Evolutionary conservation across 2,797 vertebrate species (phyloP).

Genomic region (Silurus lanzhouensis): DNA sequence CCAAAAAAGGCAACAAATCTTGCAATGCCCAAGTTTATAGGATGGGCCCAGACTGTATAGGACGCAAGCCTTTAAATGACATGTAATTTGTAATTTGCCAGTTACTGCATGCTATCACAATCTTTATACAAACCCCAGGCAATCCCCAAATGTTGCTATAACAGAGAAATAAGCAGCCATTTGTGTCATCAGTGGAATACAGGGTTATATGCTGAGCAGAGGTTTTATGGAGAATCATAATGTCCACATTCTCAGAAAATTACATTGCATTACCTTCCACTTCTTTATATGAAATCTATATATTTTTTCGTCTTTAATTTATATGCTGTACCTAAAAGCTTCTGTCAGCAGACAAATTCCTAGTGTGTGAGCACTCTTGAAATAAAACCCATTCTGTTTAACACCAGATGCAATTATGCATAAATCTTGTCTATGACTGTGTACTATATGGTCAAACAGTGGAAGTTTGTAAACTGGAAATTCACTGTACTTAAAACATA

Average conservation of each 20-base stretch:
- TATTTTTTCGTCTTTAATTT: too few relatives aligned
- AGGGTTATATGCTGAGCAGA: neutral
- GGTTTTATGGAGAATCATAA: neutral
- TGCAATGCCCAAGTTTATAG: neutral
- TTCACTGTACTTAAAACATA: too few relatives aligned
- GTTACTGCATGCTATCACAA: neutral
- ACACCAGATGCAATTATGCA: too few relatives aligned
- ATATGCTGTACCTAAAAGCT: too few relatives aligned
- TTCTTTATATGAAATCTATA: too few relatives aligned
- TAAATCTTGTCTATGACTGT: too few relatives aligned
- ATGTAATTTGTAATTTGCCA: neutral
- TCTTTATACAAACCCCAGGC: neutral
- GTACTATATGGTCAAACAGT: too few relatives aligned
- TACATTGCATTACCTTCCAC: neutral
- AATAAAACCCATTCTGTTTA: too few relatives aligned
- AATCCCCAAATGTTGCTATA: neutral
- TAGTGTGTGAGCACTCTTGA: too few relatives aligned
- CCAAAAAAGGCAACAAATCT: neutral
- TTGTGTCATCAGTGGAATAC: neutral
- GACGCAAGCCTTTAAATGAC: neutral
- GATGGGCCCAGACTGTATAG: neutral
- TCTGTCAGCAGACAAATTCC: too few relatives aligned
- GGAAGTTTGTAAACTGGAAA: too few relatives aligned
- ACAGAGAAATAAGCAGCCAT: neutral
- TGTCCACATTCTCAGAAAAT: neutral